These are phyloP conservation scores for Drosophila arizonae DNA, from an alignment of 1,140 invertebrate species.

Conservation along the genomic window DNA sequence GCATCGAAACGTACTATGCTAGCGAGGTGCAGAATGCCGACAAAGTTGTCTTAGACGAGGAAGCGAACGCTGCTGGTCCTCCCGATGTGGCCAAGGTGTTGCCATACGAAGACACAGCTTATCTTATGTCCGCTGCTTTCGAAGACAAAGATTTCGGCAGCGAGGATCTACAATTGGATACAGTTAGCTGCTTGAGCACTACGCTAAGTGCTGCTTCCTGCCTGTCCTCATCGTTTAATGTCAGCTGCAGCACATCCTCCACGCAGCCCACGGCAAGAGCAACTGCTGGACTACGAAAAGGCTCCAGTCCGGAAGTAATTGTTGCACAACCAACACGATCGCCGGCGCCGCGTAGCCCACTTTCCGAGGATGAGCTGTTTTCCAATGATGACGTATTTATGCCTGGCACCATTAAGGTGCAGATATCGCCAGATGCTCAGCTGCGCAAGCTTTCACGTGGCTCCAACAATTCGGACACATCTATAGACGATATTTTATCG, in stretches of 20 bases:
- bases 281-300: constrained; percentile 44
- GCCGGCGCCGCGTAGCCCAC: constrained; percentile 84
- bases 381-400: constrained; percentile 87
- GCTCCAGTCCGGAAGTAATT: constrained; percentile 83
- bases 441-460: constrained; percentile 85
- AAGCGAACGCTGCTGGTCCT: constrained; percentile 84
- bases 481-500: constrained; percentile 85
- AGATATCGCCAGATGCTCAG: constrained; percentile 84
- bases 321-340: constrained; percentile 85
- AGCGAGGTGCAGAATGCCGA: constrained; percentile 88
- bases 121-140: constrained; percentile 78
- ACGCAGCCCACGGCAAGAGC: constrained; percentile 60
- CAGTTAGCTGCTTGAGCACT: constrained; percentile 84
- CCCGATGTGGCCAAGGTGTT: constrained; percentile 73
- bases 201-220: constrained; percentile 85
- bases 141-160: constrained; percentile 73
- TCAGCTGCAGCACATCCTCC: constrained; percentile 72
- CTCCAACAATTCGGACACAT: constrained; percentile 86
- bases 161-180: constrained; percentile 67
- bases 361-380: constrained; percentile 86
- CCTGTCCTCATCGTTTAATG: constrained; percentile 79
- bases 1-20: constrained; percentile 93
- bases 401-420: constrained; percentile 84
- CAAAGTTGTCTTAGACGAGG: constrained; percentile 86
- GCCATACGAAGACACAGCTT: constrained; percentile 79